Base-by-base conservation (phyloP, 2,888 invertebrate genomes). In the Agonum fuliginosum region DNA sequence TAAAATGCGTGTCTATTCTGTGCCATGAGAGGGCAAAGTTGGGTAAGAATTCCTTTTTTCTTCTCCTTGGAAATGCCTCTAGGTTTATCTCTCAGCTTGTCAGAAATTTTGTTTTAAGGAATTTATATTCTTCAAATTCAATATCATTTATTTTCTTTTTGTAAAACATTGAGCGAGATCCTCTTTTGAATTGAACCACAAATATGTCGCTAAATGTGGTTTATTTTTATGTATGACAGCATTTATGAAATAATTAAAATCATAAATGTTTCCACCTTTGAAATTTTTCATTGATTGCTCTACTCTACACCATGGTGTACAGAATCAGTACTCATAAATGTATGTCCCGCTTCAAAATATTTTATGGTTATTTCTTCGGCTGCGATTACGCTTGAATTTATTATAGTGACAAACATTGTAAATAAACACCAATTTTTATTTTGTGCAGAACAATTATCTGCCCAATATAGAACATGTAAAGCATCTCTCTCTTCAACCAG, bases 341-440 rank as follows among this genome's bases (percentile, higher is more conserved):
- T 79, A 51, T 80, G 80, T 4, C 80, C 79, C 30, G 80, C 34
- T 30, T 80, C 76, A 70, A 80, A 80, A 51, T 78, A 79, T 48
- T 76, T 71, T 0, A 81, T n/a, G 46, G 58, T 24, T 17, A 80
- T 41, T 54, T 46, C 27, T 34, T 79, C 67, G 22, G 79, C 62
- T 12, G 71, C 43, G 54, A 78, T 67, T 14, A 74, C 41, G 20
- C 65, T 24, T 20, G 54, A 78, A 65, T 81, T 81, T 10, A 80
- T 78, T 6, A 79, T 41, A 76, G 62, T 78, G 0, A 80, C 69
- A 14, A 80, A 79, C 34, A 80, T 78, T 14, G 78, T 58, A 70
- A 79, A 81, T 8, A 79, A 70, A 5, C 10, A 14, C 77, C 80
- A 80, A 51, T 80, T 80, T 74, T 80, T 80, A 48, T 80, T 80